phyloP scores from a whole-genome alignment of 2,113 vertebrate species.

The Odocoileus hemionus region DNA sequence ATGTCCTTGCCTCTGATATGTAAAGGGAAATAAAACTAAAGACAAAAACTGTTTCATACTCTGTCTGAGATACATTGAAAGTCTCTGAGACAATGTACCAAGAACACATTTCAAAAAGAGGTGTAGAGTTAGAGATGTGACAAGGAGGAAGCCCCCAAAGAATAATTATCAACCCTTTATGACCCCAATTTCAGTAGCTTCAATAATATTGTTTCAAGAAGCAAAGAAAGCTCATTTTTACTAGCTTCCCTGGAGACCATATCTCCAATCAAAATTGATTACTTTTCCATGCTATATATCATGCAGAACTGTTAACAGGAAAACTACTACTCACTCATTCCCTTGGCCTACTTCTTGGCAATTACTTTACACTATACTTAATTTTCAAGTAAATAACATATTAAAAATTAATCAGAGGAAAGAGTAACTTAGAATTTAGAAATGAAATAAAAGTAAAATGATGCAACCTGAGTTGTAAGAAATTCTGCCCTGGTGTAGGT shows the following conservation, averaged over 20 bases:
- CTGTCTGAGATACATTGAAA: neutral
- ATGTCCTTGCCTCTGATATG: neutral
- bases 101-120: neutral
- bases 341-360: conserved; percentile 44
- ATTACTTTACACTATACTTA: conserved; percentile 38
- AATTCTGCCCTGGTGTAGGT: neutral
- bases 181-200: conserved; percentile 45
- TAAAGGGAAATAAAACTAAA: neutral
- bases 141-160: neutral
- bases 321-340: conserved; percentile 30
- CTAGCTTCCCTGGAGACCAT: conserved; percentile 36
- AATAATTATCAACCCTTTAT: conserved; percentile 31
- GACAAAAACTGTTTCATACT: neutral
- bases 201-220: conserved; percentile 37
- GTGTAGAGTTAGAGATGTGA: neutral
- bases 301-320: conserved; percentile 46
- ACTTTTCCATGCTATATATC: conserved; percentile 19
- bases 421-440: conserved; percentile 43
- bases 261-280: conserved; percentile 67
- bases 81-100: neutral
- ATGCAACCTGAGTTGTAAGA: neutral
- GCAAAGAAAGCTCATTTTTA: conserved; percentile 54
- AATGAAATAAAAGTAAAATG: conserved; percentile 30
- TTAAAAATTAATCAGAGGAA: conserved; percentile 62
- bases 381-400: conserved; percentile 69